These are phyloP conservation scores for Dione vanillae DNA, from an alignment of 2,888 invertebrate genomes.

Conservation along the genomic window DNA sequence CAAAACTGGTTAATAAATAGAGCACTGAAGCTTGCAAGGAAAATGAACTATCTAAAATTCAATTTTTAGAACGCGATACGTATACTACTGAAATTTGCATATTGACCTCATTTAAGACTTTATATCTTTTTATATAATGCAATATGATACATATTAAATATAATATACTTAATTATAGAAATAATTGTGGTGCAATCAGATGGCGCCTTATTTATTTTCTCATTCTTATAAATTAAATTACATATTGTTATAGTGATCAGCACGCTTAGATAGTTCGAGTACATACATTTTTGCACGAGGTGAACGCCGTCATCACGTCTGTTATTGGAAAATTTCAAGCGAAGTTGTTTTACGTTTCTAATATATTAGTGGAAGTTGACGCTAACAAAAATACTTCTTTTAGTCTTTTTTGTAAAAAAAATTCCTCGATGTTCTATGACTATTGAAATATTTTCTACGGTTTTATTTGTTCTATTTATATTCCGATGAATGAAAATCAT, in stretches of 20 bases:
- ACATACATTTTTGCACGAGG: slow-evolving; percentile 25
- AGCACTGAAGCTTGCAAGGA: too few species aligned
- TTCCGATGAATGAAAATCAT: slow-evolving; percentile 6
- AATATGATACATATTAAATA: too few species aligned
- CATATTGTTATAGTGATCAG: slow-evolving; percentile 12
- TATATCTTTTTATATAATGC: too few species aligned
- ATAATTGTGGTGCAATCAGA: too few species aligned
- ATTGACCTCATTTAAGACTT: too few species aligned
- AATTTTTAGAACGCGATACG: too few species aligned
- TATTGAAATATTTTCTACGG: background rate
- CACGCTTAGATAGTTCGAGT: background rate
- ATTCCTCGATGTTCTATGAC: background rate
- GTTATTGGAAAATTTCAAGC: slow-evolving; percentile 39
- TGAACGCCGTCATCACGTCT: slow-evolving; percentile 24
- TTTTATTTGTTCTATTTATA: slow-evolving; percentile 7
- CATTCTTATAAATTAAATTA: too few species aligned
- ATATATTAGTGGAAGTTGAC: too few species aligned
- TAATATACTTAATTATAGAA: too few species aligned
- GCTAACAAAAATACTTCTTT: slow-evolving; percentile 17
- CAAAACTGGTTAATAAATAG: too few species aligned
- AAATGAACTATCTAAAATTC: too few species aligned
- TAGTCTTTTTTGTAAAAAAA: background rate
- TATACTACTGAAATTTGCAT: too few species aligned
- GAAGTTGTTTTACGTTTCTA: slow-evolving; percentile 29
- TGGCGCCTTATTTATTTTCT: background rate